Conservation (phyloP, 1,140 invertebrate genomes). For the Macrosteles quadrilineatus region DNA sequence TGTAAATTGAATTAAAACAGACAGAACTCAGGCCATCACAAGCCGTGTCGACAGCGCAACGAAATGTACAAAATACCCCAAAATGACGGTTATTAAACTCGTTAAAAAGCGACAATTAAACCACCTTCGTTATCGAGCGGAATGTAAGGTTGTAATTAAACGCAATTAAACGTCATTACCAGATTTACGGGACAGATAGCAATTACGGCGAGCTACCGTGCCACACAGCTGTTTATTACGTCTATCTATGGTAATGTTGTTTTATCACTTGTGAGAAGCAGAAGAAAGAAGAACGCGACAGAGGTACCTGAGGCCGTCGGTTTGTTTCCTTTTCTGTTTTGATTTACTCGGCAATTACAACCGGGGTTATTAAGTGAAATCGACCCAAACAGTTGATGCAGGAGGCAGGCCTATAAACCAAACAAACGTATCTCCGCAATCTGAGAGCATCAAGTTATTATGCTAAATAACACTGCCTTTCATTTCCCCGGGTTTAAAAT, state of each 20-base stretch:
- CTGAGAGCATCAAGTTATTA: constrained; percentile 1
- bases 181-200: neutral
- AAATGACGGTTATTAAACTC: neutral
- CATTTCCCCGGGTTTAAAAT: neutral
- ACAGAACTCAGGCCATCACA: too few species aligned
- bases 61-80: too few species aligned
- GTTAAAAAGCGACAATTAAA: neutral
- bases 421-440: neutral
- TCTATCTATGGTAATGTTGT: neutral
- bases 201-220: constrained; percentile 8
- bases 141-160: neutral
- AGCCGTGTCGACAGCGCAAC: too few species aligned
- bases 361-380: constrained; percentile 6
- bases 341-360: neutral
- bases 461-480: neutral
- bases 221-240: neutral
- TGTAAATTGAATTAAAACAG: too few species aligned
- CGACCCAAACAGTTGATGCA: neutral
- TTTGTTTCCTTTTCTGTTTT: too few species aligned
- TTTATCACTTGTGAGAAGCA: too few species aligned
- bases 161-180: neutral
- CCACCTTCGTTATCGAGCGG: neutral
- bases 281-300: too few species aligned
- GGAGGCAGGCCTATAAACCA: neutral
- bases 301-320: too few species aligned